Evolutionary conservation across 1,140 invertebrate genomes (phyloP).

Genomic region (Drosophila lacertosa): DNA sequence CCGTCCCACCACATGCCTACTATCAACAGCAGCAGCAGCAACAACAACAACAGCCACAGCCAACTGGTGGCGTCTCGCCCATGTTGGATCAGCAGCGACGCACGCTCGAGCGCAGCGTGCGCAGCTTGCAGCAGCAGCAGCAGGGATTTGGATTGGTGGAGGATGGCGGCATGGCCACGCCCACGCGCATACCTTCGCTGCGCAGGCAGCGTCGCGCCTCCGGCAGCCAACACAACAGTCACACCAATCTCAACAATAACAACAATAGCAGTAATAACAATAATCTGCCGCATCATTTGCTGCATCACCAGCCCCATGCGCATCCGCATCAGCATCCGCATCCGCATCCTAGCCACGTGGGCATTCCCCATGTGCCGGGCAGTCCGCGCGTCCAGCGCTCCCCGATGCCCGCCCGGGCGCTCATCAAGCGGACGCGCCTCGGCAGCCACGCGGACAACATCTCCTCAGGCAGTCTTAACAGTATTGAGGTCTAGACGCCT

Average conservation of each 20-base stretch:
- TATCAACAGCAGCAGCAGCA: constrained; percentile 60
- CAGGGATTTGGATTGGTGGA: constrained; percentile 52
- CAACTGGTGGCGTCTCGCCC: constrained; percentile 49
- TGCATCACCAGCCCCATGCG: constrained; percentile 28
- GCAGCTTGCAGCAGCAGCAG: constrained; percentile 65
- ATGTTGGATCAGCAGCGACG: constrained; percentile 62
- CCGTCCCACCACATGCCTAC: constrained; percentile 75
- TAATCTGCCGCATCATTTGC: constrained; percentile 60
- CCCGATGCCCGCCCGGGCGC: constrained; percentile 75
- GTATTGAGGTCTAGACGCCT: constrained; percentile 78
- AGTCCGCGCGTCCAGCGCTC: constrained; percentile 82
- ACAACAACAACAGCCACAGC: constrained; percentile 3
- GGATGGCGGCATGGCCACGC: constrained; percentile 56
- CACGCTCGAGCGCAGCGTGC: constrained; percentile 69
- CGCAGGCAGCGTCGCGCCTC: constrained; percentile 71
- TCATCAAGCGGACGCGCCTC: constrained; percentile 77
- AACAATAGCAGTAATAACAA: constrained; percentile 59
- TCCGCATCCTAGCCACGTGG: constrained; percentile 32
- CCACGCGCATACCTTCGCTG: constrained; percentile 75
- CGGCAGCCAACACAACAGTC: constrained; percentile 67
- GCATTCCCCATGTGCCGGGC: constrained; percentile 79
- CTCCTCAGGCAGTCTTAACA: constrained; percentile 83
- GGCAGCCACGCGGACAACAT: constrained; percentile 84
- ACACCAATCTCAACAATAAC: constrained; percentile 66
- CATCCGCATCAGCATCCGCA: constrained; percentile 10